phyloP scores from a whole-genome alignment of 2,797 vertebrate genomes.

The Tapera naevia region DNA sequence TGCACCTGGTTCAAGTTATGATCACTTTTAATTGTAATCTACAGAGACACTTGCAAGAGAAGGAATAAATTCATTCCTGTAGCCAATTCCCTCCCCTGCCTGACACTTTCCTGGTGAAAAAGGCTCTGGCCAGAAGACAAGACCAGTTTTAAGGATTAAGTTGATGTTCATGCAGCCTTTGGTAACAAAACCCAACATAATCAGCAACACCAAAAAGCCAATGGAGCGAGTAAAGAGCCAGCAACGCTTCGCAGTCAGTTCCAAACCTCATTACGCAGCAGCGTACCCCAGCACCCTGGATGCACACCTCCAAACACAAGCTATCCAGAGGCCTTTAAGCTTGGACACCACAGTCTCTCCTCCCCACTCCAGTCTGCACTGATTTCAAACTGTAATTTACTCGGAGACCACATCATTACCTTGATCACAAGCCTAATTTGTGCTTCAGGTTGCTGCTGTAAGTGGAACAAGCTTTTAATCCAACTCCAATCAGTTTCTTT shows the following conservation, averaged over 20 bases:
- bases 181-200: background rate
- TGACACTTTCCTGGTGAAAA: background rate
- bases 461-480: background rate
- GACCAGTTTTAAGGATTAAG: background rate
- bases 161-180: background rate
- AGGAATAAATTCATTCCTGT: background rate
- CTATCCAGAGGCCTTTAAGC: background rate
- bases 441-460: background rate
- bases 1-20: background rate
- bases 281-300: background rate
- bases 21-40: background rate
- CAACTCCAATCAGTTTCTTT: background rate
- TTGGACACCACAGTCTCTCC: background rate
- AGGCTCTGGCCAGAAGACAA: background rate
- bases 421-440: background rate
- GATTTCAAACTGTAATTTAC: background rate
- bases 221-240: background rate
- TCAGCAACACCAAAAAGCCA: background rate
- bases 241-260: background rate
- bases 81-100: background rate
- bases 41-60: background rate
- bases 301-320: background rate
- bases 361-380: background rate
- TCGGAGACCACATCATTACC: background rate
- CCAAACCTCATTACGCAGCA: background rate